A percentile compares a stretch with the other conserved stretches of the same genome.
Conservation (phyloP, 2,113 vertebrate species). For the Campylorhamphus procurvoides region DNA sequence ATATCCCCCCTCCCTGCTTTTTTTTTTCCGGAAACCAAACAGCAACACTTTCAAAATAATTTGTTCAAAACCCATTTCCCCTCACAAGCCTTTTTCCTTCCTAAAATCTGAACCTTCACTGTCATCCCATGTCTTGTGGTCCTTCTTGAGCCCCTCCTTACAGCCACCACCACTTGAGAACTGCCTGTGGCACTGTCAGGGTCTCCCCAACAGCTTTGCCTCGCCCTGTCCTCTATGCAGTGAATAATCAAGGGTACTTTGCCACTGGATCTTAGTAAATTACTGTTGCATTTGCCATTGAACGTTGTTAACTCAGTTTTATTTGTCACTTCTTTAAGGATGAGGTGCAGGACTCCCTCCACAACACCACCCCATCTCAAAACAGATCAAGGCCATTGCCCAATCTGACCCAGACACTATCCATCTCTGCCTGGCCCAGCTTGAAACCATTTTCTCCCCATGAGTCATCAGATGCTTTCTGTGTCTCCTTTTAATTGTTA, state of each 20-base stretch:
- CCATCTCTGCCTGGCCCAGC: neutral
- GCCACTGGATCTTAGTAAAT: neutral
- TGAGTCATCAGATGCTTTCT: neutral
- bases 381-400: neutral
- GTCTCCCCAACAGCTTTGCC: neutral
- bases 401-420: neutral
- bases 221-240: neutral
- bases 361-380: accelerated
- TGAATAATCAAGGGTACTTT: neutral
- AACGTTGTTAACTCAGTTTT: neutral
- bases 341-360: neutral
- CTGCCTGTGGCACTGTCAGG: neutral
- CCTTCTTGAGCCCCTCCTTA: neutral
- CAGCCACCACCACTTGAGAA: neutral
- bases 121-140: too few species aligned
- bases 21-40: neutral
- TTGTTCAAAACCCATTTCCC: neutral
- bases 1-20: accelerated
- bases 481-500: neutral
- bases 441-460: neutral
- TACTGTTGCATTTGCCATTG: too few species aligned
- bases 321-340: neutral
- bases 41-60: neutral
- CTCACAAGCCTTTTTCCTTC: neutral
- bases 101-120: neutral